Evolutionary conservation across 2,888 invertebrate species (phyloP).

Genomic region (Cacoxenus indagator): DNA sequence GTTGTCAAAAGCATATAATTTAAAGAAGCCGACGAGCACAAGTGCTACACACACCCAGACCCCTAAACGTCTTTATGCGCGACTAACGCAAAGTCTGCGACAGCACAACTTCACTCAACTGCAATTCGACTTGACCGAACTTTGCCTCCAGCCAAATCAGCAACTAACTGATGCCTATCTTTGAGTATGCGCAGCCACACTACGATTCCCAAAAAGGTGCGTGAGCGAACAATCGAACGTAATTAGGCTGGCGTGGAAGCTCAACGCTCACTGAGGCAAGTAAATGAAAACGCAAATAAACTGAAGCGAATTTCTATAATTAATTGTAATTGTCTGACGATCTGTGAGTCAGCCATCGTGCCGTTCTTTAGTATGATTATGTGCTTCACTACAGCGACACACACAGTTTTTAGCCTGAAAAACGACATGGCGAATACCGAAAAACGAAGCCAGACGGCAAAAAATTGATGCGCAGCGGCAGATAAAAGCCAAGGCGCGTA

Average conservation of each 20-base stretch:
- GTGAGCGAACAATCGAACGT: conserved; percentile 64
- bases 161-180: conserved; percentile 53
- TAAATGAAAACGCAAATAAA: conserved; percentile 55
- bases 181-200: conserved; percentile 23
- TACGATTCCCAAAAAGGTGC: conserved; percentile 44
- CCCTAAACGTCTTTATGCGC: no score
- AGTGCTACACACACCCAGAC: conserved; percentile 41
- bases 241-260: conserved; percentile 58
- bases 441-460: background rate
- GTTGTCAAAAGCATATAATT: conserved; percentile 66
- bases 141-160: conserved; percentile 17
- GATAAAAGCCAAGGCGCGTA: conserved; percentile 29
- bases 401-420: background rate
- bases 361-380: background rate
- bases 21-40: conserved; percentile 47
- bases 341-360: conserved; percentile 24
- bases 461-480: conserved; percentile 36
- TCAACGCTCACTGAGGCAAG: conserved; percentile 24
- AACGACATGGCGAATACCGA: background rate
- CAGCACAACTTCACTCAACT: conserved; percentile 33
- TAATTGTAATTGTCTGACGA: conserved; percentile 58
- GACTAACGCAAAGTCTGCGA: no score
- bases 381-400: conserved; percentile 21
- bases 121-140: background rate
- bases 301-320: conserved; percentile 63